Percentiles rank a stretch among this genome's conserved stretches.
phyloP scores from a whole-genome alignment of 2,797 vertebrate species.

The Alectoris magna region DNA sequence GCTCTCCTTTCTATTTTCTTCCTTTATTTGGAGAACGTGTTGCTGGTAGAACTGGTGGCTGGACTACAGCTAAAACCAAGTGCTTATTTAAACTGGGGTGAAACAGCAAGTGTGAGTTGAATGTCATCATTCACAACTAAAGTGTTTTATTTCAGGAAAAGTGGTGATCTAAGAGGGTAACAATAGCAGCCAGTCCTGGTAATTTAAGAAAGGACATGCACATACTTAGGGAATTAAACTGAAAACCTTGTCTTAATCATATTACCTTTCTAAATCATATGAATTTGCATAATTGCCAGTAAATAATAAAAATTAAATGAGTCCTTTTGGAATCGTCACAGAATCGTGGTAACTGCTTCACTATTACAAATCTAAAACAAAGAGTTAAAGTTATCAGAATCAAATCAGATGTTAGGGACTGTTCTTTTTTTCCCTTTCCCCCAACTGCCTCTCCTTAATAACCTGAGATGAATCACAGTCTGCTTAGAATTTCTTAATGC shows the following conservation, averaged over 20 bases:
- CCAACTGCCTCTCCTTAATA: background rate
- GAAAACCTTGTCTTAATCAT: constrained; percentile 65
- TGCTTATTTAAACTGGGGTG: background rate
- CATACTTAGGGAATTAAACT: constrained; percentile 53
- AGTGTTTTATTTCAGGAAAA: constrained; percentile 52
- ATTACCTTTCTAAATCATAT: constrained; percentile 56
- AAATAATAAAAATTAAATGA: constrained; percentile 17
- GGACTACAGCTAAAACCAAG: background rate
- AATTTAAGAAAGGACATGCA: constrained; percentile 55
- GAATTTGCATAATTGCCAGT: constrained; percentile 46
- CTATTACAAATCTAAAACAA: constrained; percentile 26
- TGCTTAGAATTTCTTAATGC: background rate
- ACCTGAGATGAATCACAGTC: constrained; percentile 20
- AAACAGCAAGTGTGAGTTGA: constrained; percentile 17
- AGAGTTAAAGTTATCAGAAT: constrained; percentile 33
- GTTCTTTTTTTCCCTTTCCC: background rate
- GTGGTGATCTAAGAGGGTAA: constrained; percentile 43
- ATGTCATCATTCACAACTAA: background rate
- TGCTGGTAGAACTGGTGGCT: background rate
- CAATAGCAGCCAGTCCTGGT: constrained; percentile 1
- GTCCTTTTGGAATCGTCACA: constrained; percentile 38
- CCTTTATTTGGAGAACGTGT: constrained; percentile 12
- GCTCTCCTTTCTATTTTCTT: constrained; percentile 41
- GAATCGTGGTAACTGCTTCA: constrained; percentile 40
- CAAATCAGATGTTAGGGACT: background rate